phyloP scores from a whole-genome alignment of 2,888 invertebrate genomes.

The Ophonus ardosiacus region DNA sequence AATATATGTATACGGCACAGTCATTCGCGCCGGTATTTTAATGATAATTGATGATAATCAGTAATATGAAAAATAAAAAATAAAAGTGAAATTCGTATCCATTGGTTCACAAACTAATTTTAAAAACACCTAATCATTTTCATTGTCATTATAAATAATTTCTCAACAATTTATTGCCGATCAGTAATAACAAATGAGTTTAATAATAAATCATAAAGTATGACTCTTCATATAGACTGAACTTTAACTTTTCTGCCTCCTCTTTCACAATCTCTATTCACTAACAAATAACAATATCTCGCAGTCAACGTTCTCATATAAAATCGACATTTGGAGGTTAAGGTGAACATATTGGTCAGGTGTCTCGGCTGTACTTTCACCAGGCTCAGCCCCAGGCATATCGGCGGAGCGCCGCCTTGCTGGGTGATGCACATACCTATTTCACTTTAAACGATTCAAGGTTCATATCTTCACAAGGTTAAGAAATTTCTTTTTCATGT shows the following conservation, averaged over 20 bases:
- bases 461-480: constrained; percentile 46
- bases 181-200: background rate
- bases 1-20: too few relatives aligned
- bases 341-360: constrained; percentile 37
- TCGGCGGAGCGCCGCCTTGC: background rate
- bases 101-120: background rate
- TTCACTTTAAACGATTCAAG: constrained; percentile 27
- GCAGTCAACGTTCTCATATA: background rate
- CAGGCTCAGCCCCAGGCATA: background rate
- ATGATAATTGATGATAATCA: background rate
- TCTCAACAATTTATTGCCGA: background rate
- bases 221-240: background rate
- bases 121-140: background rate
- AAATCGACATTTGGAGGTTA: constrained; percentile 35
- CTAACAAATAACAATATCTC: background rate
- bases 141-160: background rate
- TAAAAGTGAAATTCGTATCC: background rate
- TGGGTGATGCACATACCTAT: constrained; percentile 9
- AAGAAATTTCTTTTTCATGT: constrained; percentile 12
- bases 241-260: background rate
- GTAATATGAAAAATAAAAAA: background rate
- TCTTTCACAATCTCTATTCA: background rate
- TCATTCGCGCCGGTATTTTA: too few relatives aligned
- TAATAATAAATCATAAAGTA: background rate
- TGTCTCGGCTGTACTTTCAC: constrained; percentile 41